Evolutionary conservation across 1,140 invertebrate genomes (phyloP).

Genomic region (Tyrophagus putrescentiae): DNA sequence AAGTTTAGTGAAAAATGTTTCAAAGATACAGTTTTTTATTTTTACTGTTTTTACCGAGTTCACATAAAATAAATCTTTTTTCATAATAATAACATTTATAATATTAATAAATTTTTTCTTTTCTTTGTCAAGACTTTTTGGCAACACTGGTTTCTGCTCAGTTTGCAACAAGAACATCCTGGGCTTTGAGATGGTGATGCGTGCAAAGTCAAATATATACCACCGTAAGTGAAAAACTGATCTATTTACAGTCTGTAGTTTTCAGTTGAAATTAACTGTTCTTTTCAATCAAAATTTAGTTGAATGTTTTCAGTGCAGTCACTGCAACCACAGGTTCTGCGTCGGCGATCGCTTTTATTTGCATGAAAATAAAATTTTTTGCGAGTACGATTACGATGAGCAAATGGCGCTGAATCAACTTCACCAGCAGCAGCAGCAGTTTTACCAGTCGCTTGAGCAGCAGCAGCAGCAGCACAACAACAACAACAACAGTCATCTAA

Average conservation of each 20-base stretch:
- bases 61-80: no score
- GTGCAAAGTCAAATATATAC: slow-evolving; percentile 39
- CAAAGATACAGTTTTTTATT: no score
- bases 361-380: slow-evolving; percentile 82
- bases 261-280: background rate
- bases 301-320: background rate
- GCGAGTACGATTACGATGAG: slow-evolving; percentile 86
- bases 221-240: no score
- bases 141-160: slow-evolving; percentile 76
- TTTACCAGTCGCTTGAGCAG: slow-evolving; percentile 10
- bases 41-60: background rate
- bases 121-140: slow-evolving; percentile 55
- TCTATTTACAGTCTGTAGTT: no score
- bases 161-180: slow-evolving; percentile 86
- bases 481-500: background rate
- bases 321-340: slow-evolving; percentile 37
- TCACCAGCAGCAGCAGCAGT: slow-evolving; percentile 10
- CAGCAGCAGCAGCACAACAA: slow-evolving; percentile 16
- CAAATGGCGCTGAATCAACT: slow-evolving; percentile 56
- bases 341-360: slow-evolving; percentile 81
- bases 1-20: no score
- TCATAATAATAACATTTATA: background rate
- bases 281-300: background rate
- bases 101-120: background rate
- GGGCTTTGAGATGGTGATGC: slow-evolving; percentile 93